Base-by-base conservation (phyloP, 2,888 invertebrate genomes). In the Lepeophtheirus nordmannii region DNA sequence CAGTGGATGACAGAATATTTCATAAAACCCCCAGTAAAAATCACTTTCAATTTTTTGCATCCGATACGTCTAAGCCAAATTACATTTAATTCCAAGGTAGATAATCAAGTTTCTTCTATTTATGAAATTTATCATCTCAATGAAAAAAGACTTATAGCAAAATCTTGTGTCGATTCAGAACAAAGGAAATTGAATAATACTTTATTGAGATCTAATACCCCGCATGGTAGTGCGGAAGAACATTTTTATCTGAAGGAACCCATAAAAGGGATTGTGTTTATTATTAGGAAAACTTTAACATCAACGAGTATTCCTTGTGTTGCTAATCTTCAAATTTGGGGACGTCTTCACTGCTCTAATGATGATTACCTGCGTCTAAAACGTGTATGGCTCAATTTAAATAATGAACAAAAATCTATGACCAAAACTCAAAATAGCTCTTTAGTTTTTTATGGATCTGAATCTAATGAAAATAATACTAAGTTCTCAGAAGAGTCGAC, bases 301-400 rank as follows among this genome's bases (percentile, higher is more conserved):
- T n/a, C n/a, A 10, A 8, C 61, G 5, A 30, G 5, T 30, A 37
- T 61, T 12, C 61, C 61, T 2, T 61, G 61, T 39, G n/a, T 61
- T 30, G 30, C 61, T 1, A 3, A 61, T 38, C 37, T 61, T 22
- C 61, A 61, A 61, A 9, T 61, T 37, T 61, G 61, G 61, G 61
- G 61, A 23, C 22, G n/a, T 30, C n/a, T 39, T n/a, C n/a, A 14
- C 38, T n/a, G 37, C 5, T 37, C 23, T n/a, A 14, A n/a, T 14
- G 53, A 46, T 14, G 53, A n/a, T 17, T 46, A 46, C 8, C 5
- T n/a, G 5, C n/a, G n/a, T 46, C 8, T 46, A 8, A 46, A 17
- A 17, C 14, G n/a, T 5, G 17, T n/a, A 8, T 46, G 53, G 53
- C 53, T 46, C n/a, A 14, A 46, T 8, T 46, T 46, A 46, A n/a